A percentile compares a stretch with the other conserved stretches of the same genome.
phyloP scores from a whole-genome alignment of 2,797 vertebrate genomes.

The Taeniopygia guttata region DNA sequence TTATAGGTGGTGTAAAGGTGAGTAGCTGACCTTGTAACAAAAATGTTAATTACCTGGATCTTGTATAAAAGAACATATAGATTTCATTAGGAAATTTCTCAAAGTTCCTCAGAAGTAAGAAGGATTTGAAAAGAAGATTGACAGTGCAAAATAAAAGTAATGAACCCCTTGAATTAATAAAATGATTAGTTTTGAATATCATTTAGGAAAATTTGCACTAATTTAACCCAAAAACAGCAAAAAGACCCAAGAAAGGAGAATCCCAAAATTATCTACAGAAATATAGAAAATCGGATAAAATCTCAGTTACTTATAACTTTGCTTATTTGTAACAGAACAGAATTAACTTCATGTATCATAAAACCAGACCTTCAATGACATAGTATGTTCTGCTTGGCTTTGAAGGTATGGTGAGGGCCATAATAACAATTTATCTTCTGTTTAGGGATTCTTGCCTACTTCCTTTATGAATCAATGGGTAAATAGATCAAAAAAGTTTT shows the following conservation, averaged over 20 bases:
- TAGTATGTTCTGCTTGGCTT: background rate
- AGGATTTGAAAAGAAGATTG: background rate
- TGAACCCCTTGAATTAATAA: background rate
- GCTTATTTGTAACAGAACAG: background rate
- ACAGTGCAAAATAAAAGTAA: background rate
- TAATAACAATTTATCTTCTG: background rate
- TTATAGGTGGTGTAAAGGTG: background rate
- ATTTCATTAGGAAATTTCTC: background rate
- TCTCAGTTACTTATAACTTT: background rate
- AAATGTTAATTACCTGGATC: background rate
- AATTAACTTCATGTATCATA: background rate
- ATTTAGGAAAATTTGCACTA: background rate
- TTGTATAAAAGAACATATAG: background rate
- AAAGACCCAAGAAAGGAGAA: background rate
- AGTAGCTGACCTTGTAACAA: background rate
- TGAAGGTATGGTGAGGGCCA: background rate
- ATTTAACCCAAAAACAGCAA: background rate
- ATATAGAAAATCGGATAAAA: background rate
- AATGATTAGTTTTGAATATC: background rate
- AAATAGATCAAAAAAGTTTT: background rate
- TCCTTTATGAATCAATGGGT: background rate
- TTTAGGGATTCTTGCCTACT: background rate
- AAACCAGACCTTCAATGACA: background rate
- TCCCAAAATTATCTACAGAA: background rate
- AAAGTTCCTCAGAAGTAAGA: background rate